Evolutionary conservation across 2,797 vertebrate genomes (phyloP), one percentile per base, ranked within the genome.

Genomic region (Enteromius unitaeniatus): DNA sequence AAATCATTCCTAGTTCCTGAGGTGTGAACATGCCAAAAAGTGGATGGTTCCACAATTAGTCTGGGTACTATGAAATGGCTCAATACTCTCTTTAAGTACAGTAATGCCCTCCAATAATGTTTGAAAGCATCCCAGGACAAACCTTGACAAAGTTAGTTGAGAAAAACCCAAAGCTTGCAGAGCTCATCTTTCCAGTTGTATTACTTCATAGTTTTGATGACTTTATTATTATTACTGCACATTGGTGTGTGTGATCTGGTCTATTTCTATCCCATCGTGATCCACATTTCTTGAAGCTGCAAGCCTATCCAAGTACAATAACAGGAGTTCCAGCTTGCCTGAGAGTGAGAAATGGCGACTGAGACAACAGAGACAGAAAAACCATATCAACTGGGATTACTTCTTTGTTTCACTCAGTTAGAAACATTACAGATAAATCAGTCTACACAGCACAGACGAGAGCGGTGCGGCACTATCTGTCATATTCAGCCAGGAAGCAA

Each of bases 301-400:
- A 2, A 65, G 15, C 37, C 45, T 65, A 1, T 84, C 55, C 83
- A 84, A 84, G 45, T 31, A 62, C 78, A 84, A 84, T 79, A 74
- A 17, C 37, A 74, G 31, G 10, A 73, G 68, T 79, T 84, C 76
- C 76, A 79, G 76, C 67, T 51, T 28, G 17, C 8, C 82, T 73
- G 76, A 62, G 53, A 42, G 76, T 53, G 55, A 79, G 55, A 79
- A 79, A 65, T 10, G 49, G 28, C 45, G 26, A 79, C 28, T 64
- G 26, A 79, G 42, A 70, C 8, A 3, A 64, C 81, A 1, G 47
- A 77, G 15, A 77, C 31, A 77, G 62, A 47, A 55, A 83, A 72
- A 42, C 3, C 40, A 62, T 31, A 51, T 70, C 75, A 37, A 23
- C 77, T 72, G 65, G 75, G 26, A 72, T 62, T 78, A 72, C 51